Evolutionary conservation across 2,113 vertebrate genomes (phyloP), one percentile per base, ranked within the genome.

Genomic region (Parus major): DNA sequence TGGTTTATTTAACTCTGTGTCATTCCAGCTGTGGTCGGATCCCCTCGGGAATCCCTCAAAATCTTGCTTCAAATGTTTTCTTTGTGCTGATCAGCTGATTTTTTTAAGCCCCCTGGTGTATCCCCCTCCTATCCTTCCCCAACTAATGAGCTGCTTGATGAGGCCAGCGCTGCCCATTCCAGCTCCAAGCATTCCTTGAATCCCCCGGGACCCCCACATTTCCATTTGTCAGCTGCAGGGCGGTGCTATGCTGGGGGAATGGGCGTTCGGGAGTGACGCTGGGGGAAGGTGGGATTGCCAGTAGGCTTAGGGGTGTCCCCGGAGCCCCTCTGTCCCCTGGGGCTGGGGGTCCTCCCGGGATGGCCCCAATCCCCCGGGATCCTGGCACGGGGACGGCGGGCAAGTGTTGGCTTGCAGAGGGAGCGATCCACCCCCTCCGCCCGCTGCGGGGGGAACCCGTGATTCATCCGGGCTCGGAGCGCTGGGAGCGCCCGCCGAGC

Each of bases 401-500:
- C 95, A 91, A 82, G 95, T 47, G 6, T 3, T 0, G 6, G 79
- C 95, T 85, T 85, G 95, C 39, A 4, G 0, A 15, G 65, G 92
- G 88, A 91, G 81, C 31, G 47, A 84, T 41, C 69, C 85, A 1
- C 88, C 89, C 89, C 57, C 88, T 77, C 82, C 52, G 82, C 95
- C 90, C 57, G 66, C 77, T 95, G 50, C 7, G 53, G 61, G 70
- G 86, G 76, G 73, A 93, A 21, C 70, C 85, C 8, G 35, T 96
- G 95, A 96, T 93, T 96, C 94, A 96, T 52, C 14, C 6, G 5
- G 60, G 69, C 86, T 93, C 2, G 16, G 68, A 84, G 63, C 44
- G 41, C 3, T 91, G 95, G 95, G 94, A 95, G 94, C 61, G 92
- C 95, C 80, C 22, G 31, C 85, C 28, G 69, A 85, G 92, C 88